These are phyloP conservation scores for Candidula unifasciata DNA, from an alignment of 2,888 invertebrate genomes.

Conservation along the genomic window DNA sequence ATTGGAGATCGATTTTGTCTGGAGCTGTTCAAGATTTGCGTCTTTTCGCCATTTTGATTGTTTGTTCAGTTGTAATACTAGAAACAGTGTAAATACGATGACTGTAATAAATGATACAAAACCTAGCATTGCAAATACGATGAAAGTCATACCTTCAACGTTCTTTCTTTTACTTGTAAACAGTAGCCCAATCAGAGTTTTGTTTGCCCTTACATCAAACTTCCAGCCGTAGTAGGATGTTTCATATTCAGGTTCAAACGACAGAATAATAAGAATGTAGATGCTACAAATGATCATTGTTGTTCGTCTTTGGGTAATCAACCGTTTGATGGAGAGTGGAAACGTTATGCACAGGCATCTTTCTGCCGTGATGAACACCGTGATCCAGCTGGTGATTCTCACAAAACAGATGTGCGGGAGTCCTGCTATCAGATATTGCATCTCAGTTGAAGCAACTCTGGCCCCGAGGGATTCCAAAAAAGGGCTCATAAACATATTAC, in stretches of 20 bases:
- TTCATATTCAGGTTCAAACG: background rate
- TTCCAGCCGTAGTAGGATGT: no score
- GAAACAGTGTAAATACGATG: constrained; percentile 24
- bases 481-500: background rate
- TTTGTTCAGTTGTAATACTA: background rate
- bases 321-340: background rate
- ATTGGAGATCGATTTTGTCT: background rate
- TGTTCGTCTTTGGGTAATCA: background rate
- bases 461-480: background rate
- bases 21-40: background rate
- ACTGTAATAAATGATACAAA: constrained; percentile 1
- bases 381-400: no score
- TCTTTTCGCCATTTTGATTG: constrained; percentile 13
- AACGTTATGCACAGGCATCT: no score
- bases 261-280: background rate
- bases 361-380: no score
- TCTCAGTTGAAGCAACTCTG: background rate
- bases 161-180: constrained; percentile 6
- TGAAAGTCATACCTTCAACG: constrained; percentile 5
- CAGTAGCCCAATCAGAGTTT: constrained; percentile 4
- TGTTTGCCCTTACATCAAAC: no score
- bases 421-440: background rate
- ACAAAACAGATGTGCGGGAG: background rate
- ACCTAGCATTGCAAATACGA: background rate
- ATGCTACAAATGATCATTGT: background rate